phyloP scores from a whole-genome alignment of 2,888 invertebrate species.

The Pyrrhosoma nymphula region DNA sequence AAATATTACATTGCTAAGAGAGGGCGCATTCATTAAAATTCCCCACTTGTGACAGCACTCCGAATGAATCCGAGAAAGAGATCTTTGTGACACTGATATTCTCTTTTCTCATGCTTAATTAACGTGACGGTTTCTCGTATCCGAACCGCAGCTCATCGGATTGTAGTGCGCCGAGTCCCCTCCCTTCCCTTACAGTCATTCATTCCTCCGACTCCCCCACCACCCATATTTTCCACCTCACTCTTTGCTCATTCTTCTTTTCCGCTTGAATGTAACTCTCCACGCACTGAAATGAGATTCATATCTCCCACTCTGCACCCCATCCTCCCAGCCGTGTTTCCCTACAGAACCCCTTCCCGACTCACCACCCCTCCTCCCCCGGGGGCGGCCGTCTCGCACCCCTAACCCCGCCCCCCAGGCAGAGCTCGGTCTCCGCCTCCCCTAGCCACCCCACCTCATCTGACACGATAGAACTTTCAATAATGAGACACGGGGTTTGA shows the following conservation, averaged over 20 bases:
- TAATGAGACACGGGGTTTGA: conserved; percentile 62
- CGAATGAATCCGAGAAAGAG: not conserved
- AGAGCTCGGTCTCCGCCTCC: not conserved
- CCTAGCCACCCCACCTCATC: not conserved
- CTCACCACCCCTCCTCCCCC: not conserved
- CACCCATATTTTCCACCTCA: conserved; percentile 6
- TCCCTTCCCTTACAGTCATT: not conserved
- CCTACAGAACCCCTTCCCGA: not conserved
- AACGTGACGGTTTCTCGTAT: not conserved
- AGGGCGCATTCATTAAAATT: not conserved
- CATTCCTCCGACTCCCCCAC: not conserved
- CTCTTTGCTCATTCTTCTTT: conserved; percentile 46
- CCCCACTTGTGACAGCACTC: not conserved
- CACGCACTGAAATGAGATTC: conserved; percentile 57
- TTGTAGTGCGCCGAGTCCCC: not conserved
- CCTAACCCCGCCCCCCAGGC: not conserved
- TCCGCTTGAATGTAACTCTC: not conserved
- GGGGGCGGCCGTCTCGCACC: not conserved
- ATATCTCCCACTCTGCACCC: not conserved
- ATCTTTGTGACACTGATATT: not conserved
- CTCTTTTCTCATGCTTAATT: conserved; percentile 13
- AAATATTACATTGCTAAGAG: not conserved
- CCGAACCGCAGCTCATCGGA: conserved; percentile 12
- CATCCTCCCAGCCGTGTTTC: not conserved
- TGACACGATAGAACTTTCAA: conserved; percentile 62